Evolutionary conservation across 2,888 invertebrate species (phyloP).

Genomic region (Sympetrum striolatum): DNA sequence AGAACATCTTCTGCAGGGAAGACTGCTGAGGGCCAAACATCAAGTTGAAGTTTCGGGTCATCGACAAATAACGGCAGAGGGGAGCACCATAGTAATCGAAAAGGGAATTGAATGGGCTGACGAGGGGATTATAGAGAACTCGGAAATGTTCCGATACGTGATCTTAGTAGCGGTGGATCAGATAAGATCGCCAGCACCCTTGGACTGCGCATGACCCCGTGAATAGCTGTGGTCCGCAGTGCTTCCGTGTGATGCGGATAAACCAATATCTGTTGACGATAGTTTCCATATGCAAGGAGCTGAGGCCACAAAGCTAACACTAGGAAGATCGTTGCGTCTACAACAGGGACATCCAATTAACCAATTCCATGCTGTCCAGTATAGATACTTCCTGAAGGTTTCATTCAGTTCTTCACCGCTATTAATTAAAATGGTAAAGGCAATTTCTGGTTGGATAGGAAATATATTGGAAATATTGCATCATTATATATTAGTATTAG

Average conservation of each 20-base stretch:
- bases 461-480: too few relatives aligned
- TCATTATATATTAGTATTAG: too few relatives aligned
- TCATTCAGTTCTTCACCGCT: too few relatives aligned
- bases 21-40: too few relatives aligned
- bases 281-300: neutral
- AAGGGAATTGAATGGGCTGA: neutral
- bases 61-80: neutral
- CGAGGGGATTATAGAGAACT: neutral
- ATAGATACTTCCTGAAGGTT: too few relatives aligned
- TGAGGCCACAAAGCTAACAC: neutral
- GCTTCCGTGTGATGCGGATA: neutral
- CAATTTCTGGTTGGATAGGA: too few relatives aligned
- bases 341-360: too few relatives aligned
- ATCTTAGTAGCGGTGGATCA: neutral
- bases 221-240: conserved; percentile 15
- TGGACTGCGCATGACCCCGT: neutral
- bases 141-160: neutral
- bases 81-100: neutral
- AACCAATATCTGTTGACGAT: neutral
- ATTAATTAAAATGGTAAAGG: too few relatives aligned
- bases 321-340: neutral
- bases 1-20: too few relatives aligned
- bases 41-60: neutral
- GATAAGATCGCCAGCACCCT: neutral
- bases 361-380: too few relatives aligned